These are phyloP conservation scores for Magallana angulata DNA, from an alignment of 1,140 invertebrate species.

Conservation along the genomic window DNA sequence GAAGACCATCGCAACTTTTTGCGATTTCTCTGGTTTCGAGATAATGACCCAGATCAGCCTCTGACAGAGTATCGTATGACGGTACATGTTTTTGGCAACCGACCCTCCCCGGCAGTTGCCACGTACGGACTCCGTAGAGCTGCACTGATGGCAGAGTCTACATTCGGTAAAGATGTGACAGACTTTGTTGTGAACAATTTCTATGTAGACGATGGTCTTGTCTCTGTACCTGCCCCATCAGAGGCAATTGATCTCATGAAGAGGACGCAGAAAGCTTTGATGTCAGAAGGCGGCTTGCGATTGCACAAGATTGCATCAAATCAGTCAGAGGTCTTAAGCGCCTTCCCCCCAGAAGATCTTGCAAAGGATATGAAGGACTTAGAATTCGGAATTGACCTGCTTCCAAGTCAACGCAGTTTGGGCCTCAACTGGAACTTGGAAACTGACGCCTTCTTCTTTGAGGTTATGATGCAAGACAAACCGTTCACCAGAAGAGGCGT, in stretches of 20 bases:
- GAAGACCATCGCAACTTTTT: slow-evolving; percentile 45
- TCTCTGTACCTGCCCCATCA: slow-evolving; percentile 30
- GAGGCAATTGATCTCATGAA: slow-evolving; percentile 45
- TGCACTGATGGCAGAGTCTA: slow-evolving; percentile 7
- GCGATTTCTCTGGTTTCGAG: slow-evolving; percentile 52
- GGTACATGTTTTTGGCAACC: slow-evolving; percentile 61
- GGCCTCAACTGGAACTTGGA: slow-evolving; percentile 54
- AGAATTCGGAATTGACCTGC: slow-evolving; percentile 42
- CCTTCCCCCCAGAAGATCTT: slow-evolving; percentile 45
- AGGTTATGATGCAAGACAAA: slow-evolving; percentile 40
- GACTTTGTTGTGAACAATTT: slow-evolving; percentile 46
- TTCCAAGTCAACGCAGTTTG: slow-evolving; percentile 51
- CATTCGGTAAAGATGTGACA: slow-evolving; percentile 39
- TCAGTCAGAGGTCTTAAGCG: slow-evolving; percentile 15
- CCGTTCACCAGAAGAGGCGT: slow-evolving; percentile 57
- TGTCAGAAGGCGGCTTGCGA: slow-evolving; percentile 33
- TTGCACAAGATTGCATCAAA: slow-evolving; percentile 55
- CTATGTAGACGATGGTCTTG: slow-evolving; percentile 53
- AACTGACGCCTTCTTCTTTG: slow-evolving; percentile 50
- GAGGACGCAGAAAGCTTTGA: slow-evolving; percentile 35
- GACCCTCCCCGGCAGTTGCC: slow-evolving; percentile 52
- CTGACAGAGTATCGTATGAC: slow-evolving; percentile 62
- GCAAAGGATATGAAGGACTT: slow-evolving; percentile 54
- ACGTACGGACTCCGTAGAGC: slow-evolving; percentile 48
- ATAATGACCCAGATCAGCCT: slow-evolving; percentile 51